phyloP scores from a whole-genome alignment of 92 coral and sea anemone species.

The Galaxea fascicularis region DNA sequence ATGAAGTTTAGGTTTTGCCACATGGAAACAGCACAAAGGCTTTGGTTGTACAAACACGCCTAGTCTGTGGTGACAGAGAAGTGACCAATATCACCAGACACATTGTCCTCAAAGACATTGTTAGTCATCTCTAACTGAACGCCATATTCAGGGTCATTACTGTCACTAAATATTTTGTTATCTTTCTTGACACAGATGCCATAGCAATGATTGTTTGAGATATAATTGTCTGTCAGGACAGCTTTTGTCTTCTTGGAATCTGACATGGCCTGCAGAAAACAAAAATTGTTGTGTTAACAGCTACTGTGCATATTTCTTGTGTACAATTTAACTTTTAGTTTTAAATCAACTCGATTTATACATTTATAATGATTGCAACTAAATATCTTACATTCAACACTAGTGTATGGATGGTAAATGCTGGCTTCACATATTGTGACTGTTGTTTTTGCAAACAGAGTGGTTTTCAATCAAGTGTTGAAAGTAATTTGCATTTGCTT shows the following conservation, averaged over 20 bases:
- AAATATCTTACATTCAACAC: too few species aligned
- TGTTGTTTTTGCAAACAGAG: too few species aligned
- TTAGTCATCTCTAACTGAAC: constrained; percentile 69
- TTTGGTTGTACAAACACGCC: background rate
- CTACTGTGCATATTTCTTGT: too few species aligned
- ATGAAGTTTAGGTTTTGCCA: background rate
- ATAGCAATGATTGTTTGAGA: constrained; percentile 78
- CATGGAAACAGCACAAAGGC: background rate
- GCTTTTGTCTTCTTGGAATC: constrained; percentile 61
- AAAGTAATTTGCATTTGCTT: too few species aligned
- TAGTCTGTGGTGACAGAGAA: constrained; percentile 20
- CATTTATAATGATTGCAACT: too few species aligned
- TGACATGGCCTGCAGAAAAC: constrained; percentile 58
- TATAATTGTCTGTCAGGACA: constrained; percentile 68
- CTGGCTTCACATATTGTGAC: too few species aligned
- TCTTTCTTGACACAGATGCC: constrained; percentile 80
- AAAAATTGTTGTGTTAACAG: too few species aligned
- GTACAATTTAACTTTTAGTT: too few species aligned
- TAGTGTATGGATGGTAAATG: too few species aligned
- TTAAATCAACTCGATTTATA: too few species aligned
- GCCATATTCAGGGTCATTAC: constrained; percentile 59
- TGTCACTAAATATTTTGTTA: constrained; percentile 38
- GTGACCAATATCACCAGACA: constrained; percentile 74
- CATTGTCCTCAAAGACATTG: constrained; percentile 77
- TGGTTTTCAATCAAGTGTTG: too few species aligned